phyloP scores from a whole-genome alignment of 2,797 vertebrate species.

The Botia kubotai region DNA sequence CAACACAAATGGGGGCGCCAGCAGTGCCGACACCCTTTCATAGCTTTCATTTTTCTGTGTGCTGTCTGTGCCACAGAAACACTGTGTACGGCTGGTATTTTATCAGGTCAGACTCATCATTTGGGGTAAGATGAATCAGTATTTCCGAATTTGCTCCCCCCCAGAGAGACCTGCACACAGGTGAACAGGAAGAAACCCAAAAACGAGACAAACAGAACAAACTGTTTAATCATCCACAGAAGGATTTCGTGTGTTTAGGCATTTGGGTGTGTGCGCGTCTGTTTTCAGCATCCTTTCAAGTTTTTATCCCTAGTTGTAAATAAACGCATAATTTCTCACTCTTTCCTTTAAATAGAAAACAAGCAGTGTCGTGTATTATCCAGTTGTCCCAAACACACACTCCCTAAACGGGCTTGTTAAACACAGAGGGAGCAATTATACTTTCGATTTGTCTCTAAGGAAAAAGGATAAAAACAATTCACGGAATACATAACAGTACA shows the following conservation, averaged over 20 bases:
- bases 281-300: not conserved
- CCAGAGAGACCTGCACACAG: not conserved
- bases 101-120: conserved; percentile 25
- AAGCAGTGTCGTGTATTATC: conserved; percentile 22
- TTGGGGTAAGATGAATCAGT: conserved; percentile 22
- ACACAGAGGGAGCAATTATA: conserved; percentile 51
- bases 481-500: conserved; percentile 20
- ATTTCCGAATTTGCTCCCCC: not conserved
- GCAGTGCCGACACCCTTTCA: not conserved
- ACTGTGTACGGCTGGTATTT: conserved; percentile 16
- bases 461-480: conserved; percentile 29
- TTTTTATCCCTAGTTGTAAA: conserved; percentile 8
- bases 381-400: conserved; percentile 31
- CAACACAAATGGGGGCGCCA: not conserved
- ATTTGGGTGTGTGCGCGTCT: conserved; percentile 5
- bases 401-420: conserved; percentile 36
- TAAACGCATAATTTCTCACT: not conserved
- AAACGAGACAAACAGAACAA: conserved; percentile 30
- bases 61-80: conserved; percentile 9
- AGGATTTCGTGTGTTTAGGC: conserved; percentile 22
- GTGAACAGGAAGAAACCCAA: not conserved
- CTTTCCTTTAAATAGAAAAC: conserved; percentile 18
- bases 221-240: conserved; percentile 11
- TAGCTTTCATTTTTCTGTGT: not conserved
- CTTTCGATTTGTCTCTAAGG: conserved; percentile 19